Evolutionary conservation across 1,140 invertebrate genomes (phyloP).

Genomic region (Drosophila subpulchrella): DNA sequence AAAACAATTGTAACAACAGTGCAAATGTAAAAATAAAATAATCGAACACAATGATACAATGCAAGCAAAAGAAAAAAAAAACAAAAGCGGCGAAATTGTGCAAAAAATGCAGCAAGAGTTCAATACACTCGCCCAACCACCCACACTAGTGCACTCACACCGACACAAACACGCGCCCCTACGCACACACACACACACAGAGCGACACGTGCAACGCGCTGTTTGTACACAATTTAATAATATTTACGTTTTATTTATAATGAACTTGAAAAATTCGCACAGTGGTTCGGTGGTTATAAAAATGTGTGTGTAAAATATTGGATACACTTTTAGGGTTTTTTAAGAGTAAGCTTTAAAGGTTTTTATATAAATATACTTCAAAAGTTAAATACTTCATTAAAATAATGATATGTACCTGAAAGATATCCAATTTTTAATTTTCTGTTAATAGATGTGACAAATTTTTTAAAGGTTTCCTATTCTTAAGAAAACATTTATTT

Average conservation of each 20-base stretch:
- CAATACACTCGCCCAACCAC: conserved; percentile 66
- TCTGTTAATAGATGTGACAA: too few species aligned
- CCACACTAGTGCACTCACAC: conserved; percentile 34
- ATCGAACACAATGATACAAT: conserved; percentile 28
- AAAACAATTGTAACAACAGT: conserved; percentile 61
- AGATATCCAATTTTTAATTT: too few species aligned
- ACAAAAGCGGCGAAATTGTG: conserved; percentile 56
- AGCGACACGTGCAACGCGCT: conserved; percentile 47
- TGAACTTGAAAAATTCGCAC: conserved; percentile 70
- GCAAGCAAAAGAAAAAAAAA: conserved; percentile 38
- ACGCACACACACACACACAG: conserved; percentile 12
- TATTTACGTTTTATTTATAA: conserved; percentile 81
- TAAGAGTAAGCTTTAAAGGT: too few species aligned
- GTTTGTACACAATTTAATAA: conserved; percentile 79
- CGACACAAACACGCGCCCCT: conserved; percentile 47
- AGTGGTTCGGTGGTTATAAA: conserved; percentile 37
- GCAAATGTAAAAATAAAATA: conserved; percentile 32
- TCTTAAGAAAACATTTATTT: too few species aligned
- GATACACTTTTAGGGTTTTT: too few species aligned
- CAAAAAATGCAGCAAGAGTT: conserved; percentile 80
- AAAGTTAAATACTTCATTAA: too few species aligned
- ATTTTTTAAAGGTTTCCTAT: too few species aligned
- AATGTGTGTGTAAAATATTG: too few species aligned
- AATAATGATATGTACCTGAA: too few species aligned
- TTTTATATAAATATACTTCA: too few species aligned